A percentile compares a stretch with the other conserved stretches of the same genome.
Evolutionary conservation across 1,140 invertebrate species (phyloP).

Genomic region (Xylocopa sonorina): DNA sequence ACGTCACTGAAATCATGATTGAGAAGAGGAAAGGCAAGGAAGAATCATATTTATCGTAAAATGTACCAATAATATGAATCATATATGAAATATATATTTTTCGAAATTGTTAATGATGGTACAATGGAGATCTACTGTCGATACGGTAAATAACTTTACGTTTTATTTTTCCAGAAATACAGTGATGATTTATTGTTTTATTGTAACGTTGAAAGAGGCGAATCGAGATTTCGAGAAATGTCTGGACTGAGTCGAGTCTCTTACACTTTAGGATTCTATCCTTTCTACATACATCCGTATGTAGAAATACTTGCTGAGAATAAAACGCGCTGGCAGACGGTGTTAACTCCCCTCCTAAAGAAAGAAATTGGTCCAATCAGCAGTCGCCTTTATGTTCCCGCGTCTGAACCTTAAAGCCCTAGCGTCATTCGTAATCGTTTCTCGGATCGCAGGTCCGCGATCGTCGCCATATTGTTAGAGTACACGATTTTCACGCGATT

Average conservation of each 20-base stretch:
- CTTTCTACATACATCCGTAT: constrained; percentile 38
- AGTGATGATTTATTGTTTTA: too few species aligned
- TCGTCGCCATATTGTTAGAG: constrained; percentile 67
- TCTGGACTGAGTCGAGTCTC: neutral
- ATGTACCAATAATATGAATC: too few species aligned
- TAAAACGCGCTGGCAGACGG: constrained; percentile 11
- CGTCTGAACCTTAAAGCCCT: constrained; percentile 54
- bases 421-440: constrained; percentile 52
- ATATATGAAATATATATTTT: too few species aligned
- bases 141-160: too few species aligned
- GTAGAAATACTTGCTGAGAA: too few species aligned
- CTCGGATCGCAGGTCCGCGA: constrained; percentile 23
- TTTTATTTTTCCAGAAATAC: too few species aligned
- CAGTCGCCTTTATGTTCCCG: constrained; percentile 52
- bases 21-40: too few species aligned
- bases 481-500: constrained; percentile 54
- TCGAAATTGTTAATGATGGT: too few species aligned
- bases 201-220: neutral
- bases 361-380: constrained; percentile 50
- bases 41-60: too few species aligned
- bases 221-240: neutral
- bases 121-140: too few species aligned
- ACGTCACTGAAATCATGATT: too few species aligned
- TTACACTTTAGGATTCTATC: neutral
- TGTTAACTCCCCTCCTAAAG: constrained; percentile 39